Evolutionary conservation across 2,113 vertebrate genomes (phyloP), one percentile per base, ranked within the genome.

Genomic region (Albula goreensis): DNA sequence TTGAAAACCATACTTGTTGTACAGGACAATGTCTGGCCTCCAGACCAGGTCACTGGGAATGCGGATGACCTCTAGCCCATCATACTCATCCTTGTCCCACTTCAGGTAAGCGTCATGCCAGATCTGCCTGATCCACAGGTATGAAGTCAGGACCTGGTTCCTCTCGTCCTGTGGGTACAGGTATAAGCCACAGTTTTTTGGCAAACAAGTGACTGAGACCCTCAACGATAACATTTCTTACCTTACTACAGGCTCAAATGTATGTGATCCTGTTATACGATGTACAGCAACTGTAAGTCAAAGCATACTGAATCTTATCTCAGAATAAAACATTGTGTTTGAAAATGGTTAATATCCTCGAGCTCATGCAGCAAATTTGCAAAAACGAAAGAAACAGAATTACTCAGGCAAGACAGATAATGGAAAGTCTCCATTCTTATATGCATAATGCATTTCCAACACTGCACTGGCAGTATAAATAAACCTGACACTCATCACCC

Each of bases 21-120:
- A 99, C 0, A 99, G 95, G 83, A 98, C 98, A 8, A 99, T 99
- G 91, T 99, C 98, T 0, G 98, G 98, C 90, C 98, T 98, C 98
- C 98, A 99, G 85, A 99, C 97, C 86, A 97, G 93, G 90, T 94
- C 95, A 17, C 98, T 97, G 86, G 98, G 98, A 88, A 99, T 99
- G 90, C 98, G 96, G 90, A 99, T 98, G 86, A 98, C 97, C 93
- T 99, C 98, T 78, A 99, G 92, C 2, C 97, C 96, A 11, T 99
- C 97, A 0, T 99, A 99, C 88, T 97, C 96, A 83, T 98, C 97
- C 88, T 97, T 97, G 90, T 99, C 95, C 98, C 98, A 99, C 3
- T 91, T 96, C 88, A 99, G 93, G 85, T 97, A 97, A 0, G 97
- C 97, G 56, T 99, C 98, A 0, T 97, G 89, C 98, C 98, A 99